Percentiles rank a stretch among this genome's conserved stretches.
Conservation (phyloP, 2,113 vertebrate genomes). For the Dryoscopus gambensis region DNA sequence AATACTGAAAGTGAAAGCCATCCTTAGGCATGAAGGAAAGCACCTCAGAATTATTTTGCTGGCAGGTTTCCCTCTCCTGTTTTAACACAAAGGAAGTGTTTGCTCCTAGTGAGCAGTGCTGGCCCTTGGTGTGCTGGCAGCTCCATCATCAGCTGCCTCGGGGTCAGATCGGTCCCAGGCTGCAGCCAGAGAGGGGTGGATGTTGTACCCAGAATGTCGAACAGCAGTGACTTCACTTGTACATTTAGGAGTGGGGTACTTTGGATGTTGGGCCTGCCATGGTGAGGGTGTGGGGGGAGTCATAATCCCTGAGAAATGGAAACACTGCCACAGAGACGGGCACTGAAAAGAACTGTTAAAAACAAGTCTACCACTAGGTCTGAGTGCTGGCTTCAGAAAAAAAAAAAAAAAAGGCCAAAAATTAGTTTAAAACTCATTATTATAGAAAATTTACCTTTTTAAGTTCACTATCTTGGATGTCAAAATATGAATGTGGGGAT, state of each 20-base stretch:
- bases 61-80: neutral
- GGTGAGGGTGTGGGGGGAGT: neutral
- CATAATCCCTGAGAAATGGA: too few species aligned
- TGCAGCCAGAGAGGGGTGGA: neutral
- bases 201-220: neutral
- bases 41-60: neutral
- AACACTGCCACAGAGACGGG: neutral
- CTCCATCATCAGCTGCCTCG: fast-evolving
- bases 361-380: fast-evolving
- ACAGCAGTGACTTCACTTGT: neutral
- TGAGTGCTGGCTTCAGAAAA: neutral
- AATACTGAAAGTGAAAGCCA: neutral
- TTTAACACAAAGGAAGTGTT: neutral
- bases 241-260: neutral
- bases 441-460: neutral
- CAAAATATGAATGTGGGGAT: neutral
- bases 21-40: neutral
- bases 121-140: neutral
- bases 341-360: neutral
- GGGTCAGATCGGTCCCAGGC: neutral
- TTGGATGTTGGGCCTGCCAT: neutral
- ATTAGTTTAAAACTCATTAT: neutral
- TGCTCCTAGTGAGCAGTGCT: neutral
- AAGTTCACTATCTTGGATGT: neutral
- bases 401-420: neutral